Evolutionary conservation across 2,113 vertebrate species (phyloP), one percentile per base, ranked within the genome.

Genomic region (Malurus melanocephalus): DNA sequence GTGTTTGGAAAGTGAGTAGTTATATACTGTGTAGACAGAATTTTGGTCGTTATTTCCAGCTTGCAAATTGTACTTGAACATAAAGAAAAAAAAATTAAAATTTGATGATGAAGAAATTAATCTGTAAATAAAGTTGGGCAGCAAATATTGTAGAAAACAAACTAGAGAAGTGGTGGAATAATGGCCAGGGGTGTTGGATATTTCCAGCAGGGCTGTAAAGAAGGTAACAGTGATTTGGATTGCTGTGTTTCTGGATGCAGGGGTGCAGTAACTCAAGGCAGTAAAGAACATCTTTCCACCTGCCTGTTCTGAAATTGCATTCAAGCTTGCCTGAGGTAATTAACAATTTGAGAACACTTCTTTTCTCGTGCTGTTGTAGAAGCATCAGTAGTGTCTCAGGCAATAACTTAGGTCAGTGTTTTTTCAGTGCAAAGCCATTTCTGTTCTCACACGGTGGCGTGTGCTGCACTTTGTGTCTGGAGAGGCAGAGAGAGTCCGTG

Each of bases 1-100:
- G 61, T 88, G 72, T 93, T 92, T 84, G 87, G 68, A 76, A 89
- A 94, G 69, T 71, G 81, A 90, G 64, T 51, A 87, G 67, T 81
- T 88, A 35, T 5, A 62, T 62, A 87, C 65, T 77, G 33, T 28
- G 9, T 45, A 52, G 77, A 69, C 49, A 43, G 82, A 86, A 72
- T 80, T 92, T 85, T 64, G 81, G 68, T 85, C 23, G 24, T 65
- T 85, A 61, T 85, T 90, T 87, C 59, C 67, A 75, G 78, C 21
- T 84, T 91, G 69, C 42, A 83, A 65, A 84, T 72, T 78, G 49
- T 65, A 10, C 45, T 86, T 84, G 78, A 86, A 38, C 8, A 7
- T 16, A 16, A 20, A 57, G 20, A 28, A 84, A 55, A 60, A 17
- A 27, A 35, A 46, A 28, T 32, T 26, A 16, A 57, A 71, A 81